phyloP scores from a whole-genome alignment of 2,797 vertebrate species.

The Clarias fuscus region DNA sequence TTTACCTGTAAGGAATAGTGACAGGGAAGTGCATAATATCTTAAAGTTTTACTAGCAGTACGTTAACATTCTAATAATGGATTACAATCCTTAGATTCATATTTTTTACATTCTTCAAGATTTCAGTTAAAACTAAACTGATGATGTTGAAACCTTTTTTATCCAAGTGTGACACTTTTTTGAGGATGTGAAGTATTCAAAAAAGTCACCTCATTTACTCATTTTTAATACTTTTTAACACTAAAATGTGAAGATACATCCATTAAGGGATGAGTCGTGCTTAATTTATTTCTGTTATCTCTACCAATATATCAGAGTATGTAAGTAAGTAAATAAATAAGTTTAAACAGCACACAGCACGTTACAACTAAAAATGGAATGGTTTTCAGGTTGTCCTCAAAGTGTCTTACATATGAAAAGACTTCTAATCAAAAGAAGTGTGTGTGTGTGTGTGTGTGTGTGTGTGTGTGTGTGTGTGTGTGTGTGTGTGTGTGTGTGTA shows the following conservation, averaged over 20 bases:
- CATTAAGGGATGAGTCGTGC: neutral
- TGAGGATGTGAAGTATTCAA: neutral
- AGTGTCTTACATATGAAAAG: neutral
- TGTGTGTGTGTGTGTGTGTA: conserved; percentile 22
- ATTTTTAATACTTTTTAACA: neutral
- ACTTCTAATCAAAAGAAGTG: neutral
- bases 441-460: conserved; percentile 6
- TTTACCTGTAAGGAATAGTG: neutral
- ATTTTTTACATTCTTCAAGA: neutral
- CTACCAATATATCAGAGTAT: neutral
- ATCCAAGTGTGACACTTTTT: neutral
- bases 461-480: conserved; percentile 18
- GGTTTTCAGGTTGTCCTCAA: neutral
- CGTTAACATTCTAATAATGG: neutral
- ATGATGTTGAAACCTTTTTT: neutral
- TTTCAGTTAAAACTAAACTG: neutral
- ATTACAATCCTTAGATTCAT: neutral
- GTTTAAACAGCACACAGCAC: neutral
- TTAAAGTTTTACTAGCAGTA: neutral
- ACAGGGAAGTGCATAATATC: neutral
- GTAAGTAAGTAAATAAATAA: neutral
- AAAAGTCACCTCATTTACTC: neutral
- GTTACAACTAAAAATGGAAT: neutral
- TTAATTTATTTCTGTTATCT: neutral
- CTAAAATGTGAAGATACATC: neutral